Conservation (phyloP, 1,140 invertebrate genomes). For the Orius laevigatus region DNA sequence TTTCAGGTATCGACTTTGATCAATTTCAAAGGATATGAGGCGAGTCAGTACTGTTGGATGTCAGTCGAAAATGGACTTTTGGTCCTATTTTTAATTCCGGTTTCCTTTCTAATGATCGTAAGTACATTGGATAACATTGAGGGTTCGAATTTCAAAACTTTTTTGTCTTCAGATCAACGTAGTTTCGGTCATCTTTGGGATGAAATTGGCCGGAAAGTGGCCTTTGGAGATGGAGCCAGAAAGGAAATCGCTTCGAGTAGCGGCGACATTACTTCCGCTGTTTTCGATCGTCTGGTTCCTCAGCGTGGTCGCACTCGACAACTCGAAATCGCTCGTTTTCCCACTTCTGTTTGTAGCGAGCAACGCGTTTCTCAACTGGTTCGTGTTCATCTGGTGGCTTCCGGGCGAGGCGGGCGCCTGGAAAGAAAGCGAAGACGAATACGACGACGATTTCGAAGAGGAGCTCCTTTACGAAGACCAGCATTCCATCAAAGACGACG, state of each 20-base stretch:
- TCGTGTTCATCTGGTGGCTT: constrained; percentile 22
- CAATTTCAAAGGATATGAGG: constrained; percentile 48
- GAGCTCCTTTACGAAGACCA: constrained; percentile 19
- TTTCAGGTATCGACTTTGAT: constrained; percentile 41
- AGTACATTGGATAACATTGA: constrained; percentile 24
- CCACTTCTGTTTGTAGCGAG: constrained; percentile 19
- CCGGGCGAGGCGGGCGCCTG: constrained; percentile 16
- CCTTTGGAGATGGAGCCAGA: constrained; percentile 28
- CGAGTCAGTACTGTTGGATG: constrained; percentile 52
- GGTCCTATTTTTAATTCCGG: constrained; percentile 49
- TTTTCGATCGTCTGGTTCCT: constrained; percentile 50
- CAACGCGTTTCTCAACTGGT: constrained; percentile 21
- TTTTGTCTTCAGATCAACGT: constrained; percentile 30
- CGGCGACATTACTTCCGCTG: constrained; percentile 38
- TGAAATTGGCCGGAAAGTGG: constrained; percentile 23
- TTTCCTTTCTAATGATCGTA: constrained; percentile 42
- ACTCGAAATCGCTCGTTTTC: constrained; percentile 23
- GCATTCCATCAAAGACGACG: constrained; percentile 16
- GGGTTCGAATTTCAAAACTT: background rate
- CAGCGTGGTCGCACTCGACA: constrained; percentile 51
- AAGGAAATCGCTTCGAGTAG: constrained; percentile 34
- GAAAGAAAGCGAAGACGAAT: constrained; percentile 17
- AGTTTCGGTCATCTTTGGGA: constrained; percentile 25
- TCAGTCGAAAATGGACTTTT: constrained; percentile 54
- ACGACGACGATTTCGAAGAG: constrained; percentile 20